Conservation (phyloP, 2,113 vertebrate species). For the Callionymus lyra region DNA sequence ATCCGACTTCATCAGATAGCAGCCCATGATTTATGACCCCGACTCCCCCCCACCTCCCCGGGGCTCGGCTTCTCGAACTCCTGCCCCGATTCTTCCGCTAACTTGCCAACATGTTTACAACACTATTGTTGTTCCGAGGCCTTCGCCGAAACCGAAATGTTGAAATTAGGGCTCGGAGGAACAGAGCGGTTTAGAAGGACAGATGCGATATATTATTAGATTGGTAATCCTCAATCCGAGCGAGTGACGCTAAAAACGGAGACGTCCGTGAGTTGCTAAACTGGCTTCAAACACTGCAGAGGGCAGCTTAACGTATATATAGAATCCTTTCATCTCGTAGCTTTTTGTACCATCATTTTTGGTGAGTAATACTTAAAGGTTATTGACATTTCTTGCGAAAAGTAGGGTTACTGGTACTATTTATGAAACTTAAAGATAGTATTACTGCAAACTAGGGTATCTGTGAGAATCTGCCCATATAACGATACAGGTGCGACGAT, state of each 20-base stretch:
- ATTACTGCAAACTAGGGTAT: too few relatives aligned
- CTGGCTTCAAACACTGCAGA: neutral
- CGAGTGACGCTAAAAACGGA: neutral
- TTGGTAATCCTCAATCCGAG: neutral
- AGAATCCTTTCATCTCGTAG: too few relatives aligned
- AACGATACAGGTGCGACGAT: too few relatives aligned
- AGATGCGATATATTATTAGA: neutral
- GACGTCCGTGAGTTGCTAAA: neutral
- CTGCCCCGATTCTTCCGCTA: constrained; percentile 42
- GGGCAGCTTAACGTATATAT: neutral
- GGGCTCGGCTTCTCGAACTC: constrained; percentile 36
- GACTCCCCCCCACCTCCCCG: too few relatives aligned
- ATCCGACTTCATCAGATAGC: constrained; percentile 29
- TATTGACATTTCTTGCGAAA: too few relatives aligned
- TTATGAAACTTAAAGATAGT: too few relatives aligned
- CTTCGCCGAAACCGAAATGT: too few relatives aligned
- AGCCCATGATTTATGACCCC: constrained; percentile 51
- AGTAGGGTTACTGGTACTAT: too few relatives aligned
- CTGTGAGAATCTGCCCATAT: too few relatives aligned
- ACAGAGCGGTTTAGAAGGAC: neutral
- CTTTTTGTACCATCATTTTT: too few relatives aligned
- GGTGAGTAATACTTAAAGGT: too few relatives aligned
- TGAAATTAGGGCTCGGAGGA: neutral
- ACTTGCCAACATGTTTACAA: constrained; percentile 51
- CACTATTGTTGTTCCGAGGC: constrained; percentile 32